Evolutionary conservation across 2,113 vertebrate species (phyloP), one percentile per base, ranked within the genome.

Genomic region (Dolichallabes microphthalmus): DNA sequence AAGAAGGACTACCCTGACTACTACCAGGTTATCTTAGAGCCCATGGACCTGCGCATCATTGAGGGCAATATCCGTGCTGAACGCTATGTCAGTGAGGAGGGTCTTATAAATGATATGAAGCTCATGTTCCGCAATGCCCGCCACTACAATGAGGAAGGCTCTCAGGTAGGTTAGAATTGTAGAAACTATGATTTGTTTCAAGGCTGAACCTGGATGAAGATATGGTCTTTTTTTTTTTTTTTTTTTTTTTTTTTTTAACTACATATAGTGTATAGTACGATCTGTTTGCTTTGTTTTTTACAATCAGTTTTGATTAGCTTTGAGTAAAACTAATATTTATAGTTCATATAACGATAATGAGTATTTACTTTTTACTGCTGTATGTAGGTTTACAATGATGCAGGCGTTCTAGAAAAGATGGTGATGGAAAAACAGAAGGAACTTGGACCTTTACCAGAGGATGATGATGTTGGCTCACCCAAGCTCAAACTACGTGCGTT

Each of bases 1-100:
- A 99, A 99, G 92, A 99, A 99, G 90, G 98, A 99, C 92, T 99
- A 99, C 87, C 97, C 98, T 20, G 97, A 99, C 93, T 99, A 99
- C 88, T 99, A 99, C 86, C 97, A 99, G 86, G 97, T 99, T 75
- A 99, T 99, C 87, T 93, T 97, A 61, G 98, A 99, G 87, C 98
- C 98, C 5, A 97, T 99, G 97, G 98, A 99, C 93, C 91, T 99
- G 90, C 98, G 97, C 92, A 99, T 96, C 90, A 97, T 99, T 57
- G 98, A 99, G 85, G 94, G 97, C 92, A 98, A 97, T 89, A 93
- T 99, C 85, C 97, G 97, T 84, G 95, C 89, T 27, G 98, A 99
- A 15, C 98, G 98, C 89, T 99, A 99, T 0, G 22, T 82, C 25
- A 96, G 91, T 0, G 97, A 98, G 69, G 98, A 99, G 17, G 94